Evolutionary conservation across 2,113 vertebrate genomes (phyloP).

Genomic region (Sprattus sprattus): DNA sequence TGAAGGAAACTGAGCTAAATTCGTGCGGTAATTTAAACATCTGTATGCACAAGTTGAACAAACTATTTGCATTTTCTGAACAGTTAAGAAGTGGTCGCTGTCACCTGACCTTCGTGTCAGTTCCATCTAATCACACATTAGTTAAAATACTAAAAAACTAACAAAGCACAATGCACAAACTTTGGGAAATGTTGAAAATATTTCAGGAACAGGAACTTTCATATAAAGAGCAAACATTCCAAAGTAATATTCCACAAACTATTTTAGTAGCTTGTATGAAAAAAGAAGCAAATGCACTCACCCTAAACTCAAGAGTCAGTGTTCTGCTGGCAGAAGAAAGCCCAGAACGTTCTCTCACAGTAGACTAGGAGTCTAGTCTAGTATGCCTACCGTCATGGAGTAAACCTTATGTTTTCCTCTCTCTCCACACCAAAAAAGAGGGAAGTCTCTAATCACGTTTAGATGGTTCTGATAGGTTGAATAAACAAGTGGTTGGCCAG

Average conservation of each 20-base stretch:
- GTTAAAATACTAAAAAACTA: too few species aligned
- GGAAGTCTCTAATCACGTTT: neutral
- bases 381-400: neutral
- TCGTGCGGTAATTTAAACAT: neutral
- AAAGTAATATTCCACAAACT: neutral
- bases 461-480: conserved; percentile 41
- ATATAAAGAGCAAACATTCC: too few species aligned
- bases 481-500: conserved; percentile 14
- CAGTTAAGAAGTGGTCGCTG: neutral
- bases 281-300: neutral
- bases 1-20: neutral
- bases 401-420: neutral
- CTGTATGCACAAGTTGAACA: neutral
- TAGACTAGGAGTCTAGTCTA: neutral
- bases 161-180: too few species aligned
- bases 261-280: neutral
- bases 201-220: too few species aligned
- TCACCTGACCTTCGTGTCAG: neutral
- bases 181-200: too few species aligned
- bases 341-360: neutral
- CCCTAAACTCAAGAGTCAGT: neutral
- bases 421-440: conserved; percentile 8
- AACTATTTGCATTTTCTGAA: neutral
- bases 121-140: too few species aligned
- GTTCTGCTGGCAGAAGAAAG: neutral